Percentiles rank a stretch among this genome's conserved stretches.
Evolutionary conservation across 2,888 invertebrate species (phyloP).

Genomic region (Idaea biselata): DNA sequence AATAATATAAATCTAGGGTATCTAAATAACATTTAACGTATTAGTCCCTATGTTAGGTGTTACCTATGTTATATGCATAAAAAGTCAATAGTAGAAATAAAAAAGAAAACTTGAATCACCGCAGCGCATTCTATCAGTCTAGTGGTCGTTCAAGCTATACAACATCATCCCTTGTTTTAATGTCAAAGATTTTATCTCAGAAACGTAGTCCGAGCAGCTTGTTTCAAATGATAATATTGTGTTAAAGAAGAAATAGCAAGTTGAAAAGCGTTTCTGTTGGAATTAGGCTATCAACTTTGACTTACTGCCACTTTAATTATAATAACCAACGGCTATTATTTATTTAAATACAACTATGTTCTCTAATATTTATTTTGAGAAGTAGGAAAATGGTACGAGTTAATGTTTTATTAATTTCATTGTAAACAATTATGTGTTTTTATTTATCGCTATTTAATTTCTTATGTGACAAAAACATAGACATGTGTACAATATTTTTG

Average conservation of each 20-base stretch:
- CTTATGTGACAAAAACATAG: too few species aligned
- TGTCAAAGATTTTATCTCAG: constrained; percentile 41
- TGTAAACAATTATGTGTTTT: too few species aligned
- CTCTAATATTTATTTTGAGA: too few species aligned
- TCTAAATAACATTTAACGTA: too few species aligned
- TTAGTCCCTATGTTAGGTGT: too few species aligned
- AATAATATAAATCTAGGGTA: too few species aligned
- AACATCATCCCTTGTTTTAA: constrained; percentile 39
- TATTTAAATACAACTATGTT: neutral
- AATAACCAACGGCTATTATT: neutral
- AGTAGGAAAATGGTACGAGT: too few species aligned
- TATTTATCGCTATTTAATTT: too few species aligned
- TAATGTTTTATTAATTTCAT: too few species aligned
- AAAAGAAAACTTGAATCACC: constrained; percentile 45
- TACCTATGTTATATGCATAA: neutral
- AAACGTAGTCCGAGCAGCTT: constrained; percentile 25
- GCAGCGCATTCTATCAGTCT: constrained; percentile 47
- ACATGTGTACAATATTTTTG: too few species aligned
- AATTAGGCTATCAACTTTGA: neutral
- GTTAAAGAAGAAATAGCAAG: constrained; percentile 19
- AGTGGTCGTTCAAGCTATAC: constrained; percentile 40
- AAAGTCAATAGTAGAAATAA: constrained; percentile 26
- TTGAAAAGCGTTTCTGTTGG: neutral
- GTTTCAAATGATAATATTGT: constrained; percentile 31
- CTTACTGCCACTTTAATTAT: neutral